Base-by-base conservation (phyloP, 1,140 invertebrate species). In the Lasaia peninsularis region DNA sequence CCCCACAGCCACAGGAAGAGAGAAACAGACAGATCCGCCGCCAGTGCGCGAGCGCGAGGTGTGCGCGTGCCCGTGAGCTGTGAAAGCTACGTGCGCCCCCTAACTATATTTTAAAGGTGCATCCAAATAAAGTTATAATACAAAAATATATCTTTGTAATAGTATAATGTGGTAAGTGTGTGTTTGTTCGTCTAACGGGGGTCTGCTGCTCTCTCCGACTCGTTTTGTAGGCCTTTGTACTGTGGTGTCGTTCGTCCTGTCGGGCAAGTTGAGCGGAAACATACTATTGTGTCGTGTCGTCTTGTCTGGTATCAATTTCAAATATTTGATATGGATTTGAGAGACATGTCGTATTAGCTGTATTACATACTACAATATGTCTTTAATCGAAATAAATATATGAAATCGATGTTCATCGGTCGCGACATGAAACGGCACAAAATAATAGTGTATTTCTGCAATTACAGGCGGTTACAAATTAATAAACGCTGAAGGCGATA, bases 161-260 rank as follows among this genome's bases (percentile, higher is more conserved):
- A 52, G 70, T 81, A 77, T 86, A 75, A 75, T 85, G 83, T 86
- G 78, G 73, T 71, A 62, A n/a, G 79, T 88, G 80, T 88, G 85
- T 86, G 80, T 86, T 71, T 76, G 79, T 75, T 82, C 67, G 71
- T 80, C 70, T 80, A 86, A 87, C 87, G 86, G 82, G 84, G 85
- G 81, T 89, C 88, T 90, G 88, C 87, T 90, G 87, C 88, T 90
- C 88, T 90, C 88, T 90, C 80, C 78, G 88, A 89, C 88, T 84
- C 88, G 88, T 69, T 86, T 78, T 82, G 80, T 78, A 87, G 87
- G 88, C 74, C 88, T 86, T 90, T 90, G 72, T 86, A 78, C 86
- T 90, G 88, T 89, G 88, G 86, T 86, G 75, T 82, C 66, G 56
- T 73, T 76, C 66, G 78, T 67, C 78, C 69, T 70, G 73, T 73